Evolutionary conservation across 2,113 vertebrate species (phyloP).

Genomic region (Passer montanus): DNA sequence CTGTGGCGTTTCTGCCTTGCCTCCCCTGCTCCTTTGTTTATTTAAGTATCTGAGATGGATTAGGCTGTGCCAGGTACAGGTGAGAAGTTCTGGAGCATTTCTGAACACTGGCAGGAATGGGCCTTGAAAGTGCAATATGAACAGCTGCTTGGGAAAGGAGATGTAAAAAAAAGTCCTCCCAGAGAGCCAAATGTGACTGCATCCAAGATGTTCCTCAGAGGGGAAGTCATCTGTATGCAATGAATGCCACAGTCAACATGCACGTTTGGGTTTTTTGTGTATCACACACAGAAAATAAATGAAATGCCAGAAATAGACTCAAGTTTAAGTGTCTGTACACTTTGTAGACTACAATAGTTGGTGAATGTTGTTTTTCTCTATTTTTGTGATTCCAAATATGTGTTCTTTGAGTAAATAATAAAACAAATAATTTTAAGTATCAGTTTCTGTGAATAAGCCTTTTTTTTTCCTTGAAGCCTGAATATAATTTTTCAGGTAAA

Average conservation of each 20-base stretch:
- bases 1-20: not conserved
- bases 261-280: not conserved
- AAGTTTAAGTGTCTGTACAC: not conserved
- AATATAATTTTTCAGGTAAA: not conserved
- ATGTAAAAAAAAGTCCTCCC: not conserved
- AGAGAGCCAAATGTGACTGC: not conserved
- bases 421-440: not conserved
- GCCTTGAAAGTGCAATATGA: not conserved
- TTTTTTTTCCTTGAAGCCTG: not conserved
- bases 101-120: not conserved
- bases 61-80: not conserved
- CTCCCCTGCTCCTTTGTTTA: not conserved
- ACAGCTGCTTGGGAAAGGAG: constrained; percentile 11
- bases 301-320: not conserved
- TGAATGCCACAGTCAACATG: not conserved
- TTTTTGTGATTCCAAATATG: not conserved
- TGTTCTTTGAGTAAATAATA: not conserved
- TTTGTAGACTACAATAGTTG: not conserved
- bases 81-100: not conserved
- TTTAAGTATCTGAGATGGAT: not conserved
- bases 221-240: not conserved
- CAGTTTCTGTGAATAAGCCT: not conserved
- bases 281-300: constrained; percentile 2
- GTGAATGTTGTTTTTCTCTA: not conserved
- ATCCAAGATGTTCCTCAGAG: not conserved